Evolutionary conservation across 2,113 vertebrate genomes (phyloP), one percentile per base, ranked within the genome.

Genomic region (Microcebus jonahi): DNA sequence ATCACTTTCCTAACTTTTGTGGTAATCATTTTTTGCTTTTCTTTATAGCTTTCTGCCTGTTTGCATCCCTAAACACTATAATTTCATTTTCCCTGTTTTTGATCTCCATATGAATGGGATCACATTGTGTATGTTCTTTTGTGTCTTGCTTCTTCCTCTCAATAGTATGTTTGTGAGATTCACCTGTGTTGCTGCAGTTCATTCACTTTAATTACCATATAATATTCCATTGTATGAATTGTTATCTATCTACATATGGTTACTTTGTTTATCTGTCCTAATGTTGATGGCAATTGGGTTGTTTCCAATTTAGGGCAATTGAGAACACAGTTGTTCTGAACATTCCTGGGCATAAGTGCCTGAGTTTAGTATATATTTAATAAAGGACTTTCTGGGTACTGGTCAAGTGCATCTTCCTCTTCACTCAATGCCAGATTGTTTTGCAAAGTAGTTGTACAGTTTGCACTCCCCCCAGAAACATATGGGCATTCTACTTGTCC

Each of bases 1-100:
- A 42, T 75, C n/a, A 75, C 29, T 85, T 31, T n/a, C 70, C 45
- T 84, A 45, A 82, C n/a, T 45, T 95, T 57, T 31, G 31, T 70
- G 17, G 45, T n/a, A 42, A 31, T 34, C 39, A 36, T 83, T 88
- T 77, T 91, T 90, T 87, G 36, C 53, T 88, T 13, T 63, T 63
- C 53, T 91, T 83, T n/a, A 70, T 27, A 83, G 70, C n/a, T 92
- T 92, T n/a, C 67, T 12, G 29, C 45, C 57, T 84, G 29, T 68
- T 79, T 89, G 17, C 8, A n/a, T 31, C 73, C 84, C 65, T 93
- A 63, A 93, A 90, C 59, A 63, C 18, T 48, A 23, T 42, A 29
- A 89, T 82, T 85, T 59, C 36, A 39, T 88, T 90, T 77, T 93
- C 59, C 76, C 82, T 77, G 9, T 9, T 86, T 93, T 77, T 57